phyloP scores from a whole-genome alignment of 1,140 invertebrate species.

The Muscidifurax raptorellus region DNA sequence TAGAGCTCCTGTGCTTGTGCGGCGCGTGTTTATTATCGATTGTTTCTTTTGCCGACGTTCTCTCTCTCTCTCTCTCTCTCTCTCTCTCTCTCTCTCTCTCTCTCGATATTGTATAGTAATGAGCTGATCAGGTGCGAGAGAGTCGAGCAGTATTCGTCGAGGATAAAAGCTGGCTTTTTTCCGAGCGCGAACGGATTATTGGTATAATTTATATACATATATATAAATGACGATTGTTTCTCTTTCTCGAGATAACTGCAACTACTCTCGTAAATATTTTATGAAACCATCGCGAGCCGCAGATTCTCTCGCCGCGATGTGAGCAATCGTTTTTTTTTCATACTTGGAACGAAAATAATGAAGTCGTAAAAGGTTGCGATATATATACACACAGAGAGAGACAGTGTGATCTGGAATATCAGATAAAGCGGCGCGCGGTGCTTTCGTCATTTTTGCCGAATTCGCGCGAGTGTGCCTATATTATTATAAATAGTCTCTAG shows the following conservation, averaged over 20 bases:
- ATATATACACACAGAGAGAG: neutral
- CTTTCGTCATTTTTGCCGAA: neutral
- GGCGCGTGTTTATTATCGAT: constrained; percentile 14
- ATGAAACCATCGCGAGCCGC: neutral
- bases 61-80: too few relatives aligned
- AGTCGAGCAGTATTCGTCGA: neutral
- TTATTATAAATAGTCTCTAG: neutral
- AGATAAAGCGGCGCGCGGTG: neutral
- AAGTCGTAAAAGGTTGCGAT: neutral
- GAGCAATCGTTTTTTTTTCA: neutral
- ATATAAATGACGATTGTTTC: neutral
- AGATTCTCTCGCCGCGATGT: neutral
- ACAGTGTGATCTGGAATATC: neutral
- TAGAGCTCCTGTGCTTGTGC: neutral
- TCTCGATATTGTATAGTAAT: neutral
- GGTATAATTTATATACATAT: too few relatives aligned
- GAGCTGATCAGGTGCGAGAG: neutral
- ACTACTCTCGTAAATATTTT: neutral
- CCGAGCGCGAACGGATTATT: too few relatives aligned
- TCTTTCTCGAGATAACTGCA: neutral
- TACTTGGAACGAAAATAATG: neutral
- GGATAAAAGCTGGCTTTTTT: neutral
- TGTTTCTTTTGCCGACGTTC: constrained; percentile 3
- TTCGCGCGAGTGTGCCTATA: neutral
- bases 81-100: too few relatives aligned